Conservation (phyloP, 2,888 invertebrate species). For the Parnassius glacialis region DNA sequence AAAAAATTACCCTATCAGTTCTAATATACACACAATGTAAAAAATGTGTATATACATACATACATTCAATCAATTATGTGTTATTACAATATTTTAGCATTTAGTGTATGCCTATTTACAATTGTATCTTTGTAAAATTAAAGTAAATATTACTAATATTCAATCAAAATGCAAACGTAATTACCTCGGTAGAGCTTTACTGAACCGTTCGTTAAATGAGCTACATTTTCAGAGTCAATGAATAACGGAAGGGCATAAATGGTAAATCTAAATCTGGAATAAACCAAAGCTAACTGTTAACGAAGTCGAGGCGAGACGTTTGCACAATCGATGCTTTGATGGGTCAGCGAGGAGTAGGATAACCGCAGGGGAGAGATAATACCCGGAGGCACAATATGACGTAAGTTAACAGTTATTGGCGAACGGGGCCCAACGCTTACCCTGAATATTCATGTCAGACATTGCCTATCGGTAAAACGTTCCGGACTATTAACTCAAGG, state of each 20-base stretch:
- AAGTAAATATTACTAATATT: too few species aligned
- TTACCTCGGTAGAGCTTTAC: too few species aligned
- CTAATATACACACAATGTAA: too few species aligned
- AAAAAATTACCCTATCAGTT: slow-evolving; percentile 25
- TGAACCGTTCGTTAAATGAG: neutral
- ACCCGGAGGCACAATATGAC: slow-evolving; percentile 50
- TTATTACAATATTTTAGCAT: too few species aligned
- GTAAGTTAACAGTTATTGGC: slow-evolving; percentile 72
- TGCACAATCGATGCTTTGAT: slow-evolving; percentile 30
- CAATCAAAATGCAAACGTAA: too few species aligned
- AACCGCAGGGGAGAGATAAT: slow-evolving; percentile 48
- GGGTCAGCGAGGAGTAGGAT: slow-evolving; percentile 36
- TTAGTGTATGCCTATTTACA: too few species aligned
- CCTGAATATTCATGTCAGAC: slow-evolving; percentile 72
- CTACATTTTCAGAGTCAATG: slow-evolving; percentile 2
- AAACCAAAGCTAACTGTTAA: slow-evolving; percentile 17
- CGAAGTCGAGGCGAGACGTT: slow-evolving; percentile 22
- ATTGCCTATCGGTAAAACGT: slow-evolving; percentile 47
- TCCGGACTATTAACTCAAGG: slow-evolving; percentile 17
- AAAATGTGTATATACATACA: too few species aligned
- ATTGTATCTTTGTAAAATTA: too few species aligned
- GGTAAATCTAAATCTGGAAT: slow-evolving; percentile 22
- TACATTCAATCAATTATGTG: too few species aligned
- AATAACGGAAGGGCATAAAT: slow-evolving; percentile 14
- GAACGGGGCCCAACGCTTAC: slow-evolving; percentile 51